Evolutionary conservation across 2,113 vertebrate genomes (phyloP).

Genomic region (Odocoileus virginianus): DNA sequence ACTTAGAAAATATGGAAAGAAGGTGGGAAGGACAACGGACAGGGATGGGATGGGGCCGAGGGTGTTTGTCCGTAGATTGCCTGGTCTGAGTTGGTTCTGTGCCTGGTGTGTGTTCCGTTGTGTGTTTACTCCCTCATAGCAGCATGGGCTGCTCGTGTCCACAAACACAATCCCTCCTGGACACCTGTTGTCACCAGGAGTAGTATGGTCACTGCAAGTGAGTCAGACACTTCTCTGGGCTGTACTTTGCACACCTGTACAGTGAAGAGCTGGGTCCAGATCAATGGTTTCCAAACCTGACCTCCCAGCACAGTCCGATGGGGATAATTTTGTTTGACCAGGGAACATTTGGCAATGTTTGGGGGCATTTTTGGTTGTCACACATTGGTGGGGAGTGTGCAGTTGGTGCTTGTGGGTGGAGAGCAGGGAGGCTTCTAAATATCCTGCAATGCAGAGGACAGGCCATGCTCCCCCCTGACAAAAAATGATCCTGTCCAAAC

Average conservation of each 20-base stretch:
- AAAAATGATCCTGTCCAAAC: not conserved
- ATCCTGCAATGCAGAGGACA: not conserved
- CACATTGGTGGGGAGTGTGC: not conserved
- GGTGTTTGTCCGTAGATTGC: not conserved
- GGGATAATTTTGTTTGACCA: not conserved
- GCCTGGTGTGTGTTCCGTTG: not conserved
- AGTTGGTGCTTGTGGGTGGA: not conserved
- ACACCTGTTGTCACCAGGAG: not conserved
- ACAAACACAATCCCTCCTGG: not conserved
- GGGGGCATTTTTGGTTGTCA: not conserved
- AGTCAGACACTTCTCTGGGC: not conserved
- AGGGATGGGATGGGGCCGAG: not conserved
- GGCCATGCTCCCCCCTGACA: fast-evolving
- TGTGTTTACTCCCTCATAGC: not conserved
- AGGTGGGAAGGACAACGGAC: slow-evolving; percentile 81
- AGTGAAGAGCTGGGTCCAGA: not conserved
- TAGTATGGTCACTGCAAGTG: not conserved
- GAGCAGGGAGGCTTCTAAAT: not conserved
- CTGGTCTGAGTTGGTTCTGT: not conserved
- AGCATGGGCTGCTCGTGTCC: not conserved
- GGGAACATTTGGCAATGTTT: not conserved
- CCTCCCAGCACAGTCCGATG: not conserved
- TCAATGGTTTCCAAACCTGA: not conserved
- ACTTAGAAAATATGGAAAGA: slow-evolving; percentile 96
- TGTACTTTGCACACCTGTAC: not conserved